Conservation (phyloP, 2,797 vertebrate species). For the Rhynchotus rufescens region DNA sequence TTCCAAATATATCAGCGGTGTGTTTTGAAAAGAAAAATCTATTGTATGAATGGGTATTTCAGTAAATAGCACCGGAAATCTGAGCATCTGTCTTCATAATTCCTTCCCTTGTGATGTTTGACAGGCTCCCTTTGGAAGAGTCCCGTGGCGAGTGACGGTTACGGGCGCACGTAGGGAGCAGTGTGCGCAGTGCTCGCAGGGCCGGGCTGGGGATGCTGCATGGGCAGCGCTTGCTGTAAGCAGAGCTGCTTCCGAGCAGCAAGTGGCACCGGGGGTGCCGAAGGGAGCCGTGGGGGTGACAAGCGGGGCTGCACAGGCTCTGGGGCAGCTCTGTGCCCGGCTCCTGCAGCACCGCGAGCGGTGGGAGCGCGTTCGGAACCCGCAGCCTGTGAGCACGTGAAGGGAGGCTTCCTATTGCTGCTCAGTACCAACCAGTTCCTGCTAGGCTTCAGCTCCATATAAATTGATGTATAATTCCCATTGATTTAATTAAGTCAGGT, state of each 20-base stretch:
- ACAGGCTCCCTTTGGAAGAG: background rate
- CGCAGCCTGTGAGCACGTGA: background rate
- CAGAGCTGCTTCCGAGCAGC: conserved; percentile 36
- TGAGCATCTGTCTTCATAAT: background rate
- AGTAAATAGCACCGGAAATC: background rate
- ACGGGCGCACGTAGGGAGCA: conserved; percentile 2
- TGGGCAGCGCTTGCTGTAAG: conserved; percentile 61
- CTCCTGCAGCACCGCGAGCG: background rate
- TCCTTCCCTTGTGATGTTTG: background rate
- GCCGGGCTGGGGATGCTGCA: background rate
- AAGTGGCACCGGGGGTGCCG: conserved; percentile 62
- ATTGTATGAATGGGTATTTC: background rate
- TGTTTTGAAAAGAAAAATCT: background rate
- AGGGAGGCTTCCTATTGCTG: background rate
- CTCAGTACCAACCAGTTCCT: conserved; percentile 12
- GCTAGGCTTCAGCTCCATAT: background rate
- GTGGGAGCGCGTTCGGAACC: background rate
- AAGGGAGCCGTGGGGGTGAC: conserved; percentile 37
- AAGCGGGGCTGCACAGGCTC: conserved; percentile 23
- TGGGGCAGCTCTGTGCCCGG: background rate
- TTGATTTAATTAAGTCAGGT: conserved; percentile 9
- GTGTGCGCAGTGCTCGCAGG: background rate
- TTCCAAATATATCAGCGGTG: background rate
- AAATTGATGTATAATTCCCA: background rate
- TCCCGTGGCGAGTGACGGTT: conserved; percentile 3